Conservation (phyloP, 2,888 invertebrate genomes). For the Cephus nigrinus region DNA sequence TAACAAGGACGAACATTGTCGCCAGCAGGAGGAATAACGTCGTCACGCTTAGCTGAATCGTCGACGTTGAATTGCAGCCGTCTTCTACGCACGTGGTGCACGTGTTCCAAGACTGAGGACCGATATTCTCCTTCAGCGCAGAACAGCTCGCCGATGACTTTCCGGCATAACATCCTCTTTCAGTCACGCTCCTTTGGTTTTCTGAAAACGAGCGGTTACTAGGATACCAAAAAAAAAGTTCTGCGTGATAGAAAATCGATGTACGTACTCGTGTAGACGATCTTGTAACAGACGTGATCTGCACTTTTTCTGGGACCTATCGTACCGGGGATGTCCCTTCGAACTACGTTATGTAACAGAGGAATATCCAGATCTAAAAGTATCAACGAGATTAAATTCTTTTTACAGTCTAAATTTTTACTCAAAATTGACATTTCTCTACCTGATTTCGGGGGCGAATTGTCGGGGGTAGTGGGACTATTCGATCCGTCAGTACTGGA, state of each 20-base stretch:
- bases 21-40: neutral
- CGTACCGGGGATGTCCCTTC: neutral
- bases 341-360: neutral
- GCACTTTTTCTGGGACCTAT: neutral
- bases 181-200: neutral
- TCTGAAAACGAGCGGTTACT: neutral
- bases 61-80: slow-evolving; percentile 25
- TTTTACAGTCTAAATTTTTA: neutral
- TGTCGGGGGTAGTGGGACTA: too few relatives aligned
- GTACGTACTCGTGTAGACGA: neutral
- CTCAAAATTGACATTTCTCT: neutral
- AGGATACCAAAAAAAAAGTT: neutral
- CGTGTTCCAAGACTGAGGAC: neutral
- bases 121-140: neutral
- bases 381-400: neutral
- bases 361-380: neutral
- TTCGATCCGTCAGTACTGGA: neutral
- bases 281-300: neutral
- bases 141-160: neutral
- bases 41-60: slow-evolving; percentile 12
- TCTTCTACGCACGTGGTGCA: slow-evolving; percentile 20
- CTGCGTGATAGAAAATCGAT: neutral
- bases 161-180: neutral
- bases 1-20: neutral
- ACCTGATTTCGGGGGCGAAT: neutral